Evolutionary conservation across 2,113 vertebrate species (phyloP).

Genomic region (Naja naja): DNA sequence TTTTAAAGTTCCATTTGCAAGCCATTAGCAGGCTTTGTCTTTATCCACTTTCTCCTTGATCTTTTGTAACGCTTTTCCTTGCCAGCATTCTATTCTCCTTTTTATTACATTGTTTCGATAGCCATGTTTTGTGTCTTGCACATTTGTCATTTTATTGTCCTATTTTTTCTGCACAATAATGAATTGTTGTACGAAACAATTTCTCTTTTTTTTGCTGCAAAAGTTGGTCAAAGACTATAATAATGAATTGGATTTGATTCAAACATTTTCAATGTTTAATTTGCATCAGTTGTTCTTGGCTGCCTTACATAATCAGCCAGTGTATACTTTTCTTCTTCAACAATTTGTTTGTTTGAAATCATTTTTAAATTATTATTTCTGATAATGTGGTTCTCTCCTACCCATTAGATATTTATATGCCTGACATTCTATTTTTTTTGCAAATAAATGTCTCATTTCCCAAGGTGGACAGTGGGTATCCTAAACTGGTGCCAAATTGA

Average conservation of each 20-base stretch:
- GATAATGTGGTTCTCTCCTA: not conserved
- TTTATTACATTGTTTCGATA: not conserved
- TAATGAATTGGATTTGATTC: not conserved
- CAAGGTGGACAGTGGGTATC: not conserved
- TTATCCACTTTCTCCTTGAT: not conserved
- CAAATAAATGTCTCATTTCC: conserved; percentile 1
- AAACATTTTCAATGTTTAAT: not conserved
- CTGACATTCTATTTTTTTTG: not conserved
- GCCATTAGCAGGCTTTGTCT: not conserved
- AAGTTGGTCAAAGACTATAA: not conserved
- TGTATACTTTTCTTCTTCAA: not conserved
- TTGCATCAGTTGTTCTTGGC: not conserved
- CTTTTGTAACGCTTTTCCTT: not conserved
- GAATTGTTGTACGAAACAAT: not conserved
- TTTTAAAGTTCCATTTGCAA: not conserved
- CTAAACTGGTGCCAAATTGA: not conserved
- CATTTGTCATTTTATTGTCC: not conserved
- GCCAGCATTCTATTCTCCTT: not conserved
- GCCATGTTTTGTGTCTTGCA: not conserved
- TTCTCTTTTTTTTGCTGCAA: not conserved
- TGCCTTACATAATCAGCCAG: not conserved
- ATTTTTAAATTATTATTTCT: not conserved
- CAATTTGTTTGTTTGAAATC: not conserved
- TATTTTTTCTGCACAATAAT: not conserved
- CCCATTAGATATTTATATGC: not conserved